These are phyloP conservation scores for Phyllopteryx taeniolatus DNA, from an alignment of 2,113 vertebrate species.

Conservation along the genomic window DNA sequence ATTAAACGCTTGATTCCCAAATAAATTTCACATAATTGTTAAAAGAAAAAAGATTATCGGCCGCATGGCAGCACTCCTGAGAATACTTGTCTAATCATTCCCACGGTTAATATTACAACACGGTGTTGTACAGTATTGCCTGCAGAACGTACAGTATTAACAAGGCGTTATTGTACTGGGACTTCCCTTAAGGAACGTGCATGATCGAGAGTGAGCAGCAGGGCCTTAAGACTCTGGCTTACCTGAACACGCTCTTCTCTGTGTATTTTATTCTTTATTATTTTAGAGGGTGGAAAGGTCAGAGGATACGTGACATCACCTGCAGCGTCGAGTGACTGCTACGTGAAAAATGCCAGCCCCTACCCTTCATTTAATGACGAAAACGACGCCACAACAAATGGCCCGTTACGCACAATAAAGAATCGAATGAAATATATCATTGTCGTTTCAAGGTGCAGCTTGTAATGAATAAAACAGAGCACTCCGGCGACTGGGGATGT, in stretches of 20 bases:
- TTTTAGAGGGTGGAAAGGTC: slow-evolving; percentile 4
- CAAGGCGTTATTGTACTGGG: not conserved
- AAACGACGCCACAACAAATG: not conserved
- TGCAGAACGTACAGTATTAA: not conserved
- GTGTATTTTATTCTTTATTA: slow-evolving; percentile 1
- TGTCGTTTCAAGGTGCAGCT: not conserved
- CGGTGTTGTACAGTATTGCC: not conserved
- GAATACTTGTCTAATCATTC: not conserved
- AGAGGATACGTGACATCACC: not conserved
- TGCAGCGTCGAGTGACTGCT: slow-evolving; percentile 3
- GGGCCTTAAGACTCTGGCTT: not conserved
- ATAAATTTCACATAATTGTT: not conserved
- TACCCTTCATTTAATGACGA: not conserved
- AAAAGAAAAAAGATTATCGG: not conserved
- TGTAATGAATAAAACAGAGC: slow-evolving; percentile 1
- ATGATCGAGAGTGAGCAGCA: slow-evolving; percentile 4
- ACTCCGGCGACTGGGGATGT: not conserved
- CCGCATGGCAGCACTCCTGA: not conserved
- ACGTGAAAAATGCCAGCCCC: not conserved
- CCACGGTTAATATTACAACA: not conserved
- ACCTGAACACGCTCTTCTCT: not conserved
- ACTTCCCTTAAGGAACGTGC: slow-evolving; percentile 1
- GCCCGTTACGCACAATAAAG: not conserved
- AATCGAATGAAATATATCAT: not conserved
- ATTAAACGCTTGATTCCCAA: not conserved